phyloP scores from a whole-genome alignment of 2,888 invertebrate species.

The Congeria kusceri region DNA sequence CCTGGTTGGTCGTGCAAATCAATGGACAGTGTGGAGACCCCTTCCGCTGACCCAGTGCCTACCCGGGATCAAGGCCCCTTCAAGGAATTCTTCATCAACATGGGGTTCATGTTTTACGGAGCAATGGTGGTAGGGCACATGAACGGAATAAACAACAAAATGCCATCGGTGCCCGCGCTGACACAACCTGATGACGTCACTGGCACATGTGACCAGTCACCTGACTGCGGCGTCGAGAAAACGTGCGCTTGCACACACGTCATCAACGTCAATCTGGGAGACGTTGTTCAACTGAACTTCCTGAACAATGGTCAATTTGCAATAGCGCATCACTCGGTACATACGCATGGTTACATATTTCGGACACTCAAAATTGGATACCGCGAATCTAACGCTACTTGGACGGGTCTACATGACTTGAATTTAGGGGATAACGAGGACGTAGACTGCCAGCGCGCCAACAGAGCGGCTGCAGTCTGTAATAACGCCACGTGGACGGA shows the following conservation, averaged over 20 bases:
- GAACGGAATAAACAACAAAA: constrained; percentile 57
- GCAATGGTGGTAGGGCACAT: constrained; percentile 50
- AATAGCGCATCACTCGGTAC: constrained; percentile 73
- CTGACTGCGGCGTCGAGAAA: constrained; percentile 53
- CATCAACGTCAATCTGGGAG: constrained; percentile 54
- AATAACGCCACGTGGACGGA: constrained; percentile 69
- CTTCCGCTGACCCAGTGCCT: constrained; percentile 32
- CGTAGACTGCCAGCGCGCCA: constrained; percentile 51
- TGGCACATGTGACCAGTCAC: constrained; percentile 45
- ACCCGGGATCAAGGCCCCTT: constrained; percentile 29
- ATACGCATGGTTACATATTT: constrained; percentile 80
- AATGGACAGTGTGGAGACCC: constrained; percentile 42
- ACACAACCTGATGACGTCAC: constrained; percentile 64
- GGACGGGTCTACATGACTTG: constrained; percentile 41
- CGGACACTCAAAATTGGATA: constrained; percentile 76
- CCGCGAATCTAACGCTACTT: constrained; percentile 6
- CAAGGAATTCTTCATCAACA: constrained; percentile 74
- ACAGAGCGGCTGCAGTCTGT: constrained; percentile 30
- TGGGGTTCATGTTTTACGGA: constrained; percentile 62
- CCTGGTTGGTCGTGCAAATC: constrained; percentile 50
- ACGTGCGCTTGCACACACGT: constrained; percentile 66
- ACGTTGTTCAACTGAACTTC: constrained; percentile 72
- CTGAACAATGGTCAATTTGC: constrained; percentile 62
- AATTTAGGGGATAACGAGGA: constrained; percentile 57
- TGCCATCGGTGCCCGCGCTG: constrained; percentile 60